phyloP scores from a whole-genome alignment of 2,888 invertebrate genomes.

The Rotaria magnacalcarata region DNA sequence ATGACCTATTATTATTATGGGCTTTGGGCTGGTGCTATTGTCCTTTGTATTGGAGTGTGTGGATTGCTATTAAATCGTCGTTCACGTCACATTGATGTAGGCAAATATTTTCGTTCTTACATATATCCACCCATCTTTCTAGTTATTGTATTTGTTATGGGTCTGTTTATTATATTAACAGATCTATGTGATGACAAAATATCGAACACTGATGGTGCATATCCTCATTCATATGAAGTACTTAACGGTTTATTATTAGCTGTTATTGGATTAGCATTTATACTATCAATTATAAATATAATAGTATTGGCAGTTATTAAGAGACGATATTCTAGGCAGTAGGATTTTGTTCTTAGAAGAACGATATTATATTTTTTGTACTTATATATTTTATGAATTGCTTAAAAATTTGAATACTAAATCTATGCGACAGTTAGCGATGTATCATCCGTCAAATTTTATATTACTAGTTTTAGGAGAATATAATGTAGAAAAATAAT shows the following conservation, averaged over 20 bases:
- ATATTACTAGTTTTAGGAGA: too few relatives aligned
- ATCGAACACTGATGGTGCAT: not conserved
- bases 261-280: not conserved
- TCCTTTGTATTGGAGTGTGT: not conserved
- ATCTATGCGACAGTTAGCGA: too few relatives aligned
- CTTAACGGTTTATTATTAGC: not conserved
- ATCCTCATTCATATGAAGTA: not conserved
- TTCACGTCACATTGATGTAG: not conserved
- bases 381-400: too few relatives aligned
- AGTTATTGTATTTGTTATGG: not conserved
- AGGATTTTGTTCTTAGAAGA: too few relatives aligned
- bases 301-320: not conserved
- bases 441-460: too few relatives aligned
- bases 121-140: not conserved
- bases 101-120: not conserved
- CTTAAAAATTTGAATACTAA: too few relatives aligned
- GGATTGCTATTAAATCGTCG: not conserved
- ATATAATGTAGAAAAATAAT: too few relatives aligned
- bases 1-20: slow-evolving; percentile 14
- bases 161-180: not conserved
- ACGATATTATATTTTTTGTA: too few relatives aligned
- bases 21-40: not conserved
- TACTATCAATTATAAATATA: slow-evolving; percentile 9
- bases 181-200: not conserved
- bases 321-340: too few relatives aligned